Conservation (phyloP, 2,797 vertebrate species). For the Cynodonichthys magdalenae region DNA sequence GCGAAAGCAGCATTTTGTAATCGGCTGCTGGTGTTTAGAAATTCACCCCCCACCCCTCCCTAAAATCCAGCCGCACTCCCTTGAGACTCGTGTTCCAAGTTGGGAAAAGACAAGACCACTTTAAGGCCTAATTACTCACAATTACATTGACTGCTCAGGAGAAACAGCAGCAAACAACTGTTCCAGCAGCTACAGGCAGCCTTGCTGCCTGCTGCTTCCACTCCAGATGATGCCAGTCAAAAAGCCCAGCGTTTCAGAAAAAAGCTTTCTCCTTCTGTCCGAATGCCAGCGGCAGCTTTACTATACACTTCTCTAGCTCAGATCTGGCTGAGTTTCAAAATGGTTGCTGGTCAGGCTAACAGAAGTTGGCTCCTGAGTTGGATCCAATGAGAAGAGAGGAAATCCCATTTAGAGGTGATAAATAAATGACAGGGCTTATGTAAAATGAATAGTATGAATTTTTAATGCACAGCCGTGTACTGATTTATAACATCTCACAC, state of each 20-base stretch:
- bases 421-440: conserved; percentile 89
- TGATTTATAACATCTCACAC: conserved; percentile 91
- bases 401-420: conserved; percentile 87
- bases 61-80: conserved; percentile 27
- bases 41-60: background rate
- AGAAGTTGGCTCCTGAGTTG: conserved; percentile 52
- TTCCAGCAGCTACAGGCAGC: conserved; percentile 50
- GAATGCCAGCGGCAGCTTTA: background rate
- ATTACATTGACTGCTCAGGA: conserved; percentile 67
- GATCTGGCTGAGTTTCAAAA: conserved; percentile 41
- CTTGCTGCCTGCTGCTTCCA: conserved; percentile 38
- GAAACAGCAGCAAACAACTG: conserved; percentile 64
- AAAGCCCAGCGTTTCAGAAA: conserved; percentile 15
- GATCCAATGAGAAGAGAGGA: conserved; percentile 80
- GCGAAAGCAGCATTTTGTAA: conserved; percentile 33
- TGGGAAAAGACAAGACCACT: conserved; percentile 66
- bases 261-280: conserved; percentile 4
- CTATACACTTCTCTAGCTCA: background rate
- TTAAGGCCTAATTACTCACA: conserved; percentile 74
- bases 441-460: conserved; percentile 94
- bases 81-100: conserved; percentile 58
- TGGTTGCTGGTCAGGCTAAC: conserved; percentile 51
- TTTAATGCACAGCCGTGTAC: conserved; percentile 86
- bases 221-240: conserved; percentile 27
- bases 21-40: conserved; percentile 25